Base-by-base conservation (phyloP, 2,888 invertebrate species). In the Copidosoma aretas region DNA sequence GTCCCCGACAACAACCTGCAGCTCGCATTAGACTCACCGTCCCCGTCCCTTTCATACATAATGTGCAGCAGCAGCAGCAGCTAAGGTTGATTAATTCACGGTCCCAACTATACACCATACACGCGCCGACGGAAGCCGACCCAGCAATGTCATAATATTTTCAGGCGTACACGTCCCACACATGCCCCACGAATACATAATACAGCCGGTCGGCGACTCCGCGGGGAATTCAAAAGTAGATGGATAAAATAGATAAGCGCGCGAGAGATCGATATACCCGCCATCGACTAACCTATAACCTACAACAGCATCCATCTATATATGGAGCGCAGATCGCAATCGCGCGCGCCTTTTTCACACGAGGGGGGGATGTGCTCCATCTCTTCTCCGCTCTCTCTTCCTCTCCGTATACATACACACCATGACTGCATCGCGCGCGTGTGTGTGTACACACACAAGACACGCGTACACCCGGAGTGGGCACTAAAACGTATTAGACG, bases 321-420 rank as follows among this genome's bases (percentile, higher is more conserved):
- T 12, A 24, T 1, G n/a, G 22, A 4, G 46, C 17, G 22, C 24
- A 19, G 60, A 65, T 43, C 52, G 32, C 59, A 19, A 24, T 46
- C 49, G 39, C 39, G 4, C 2, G 39, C 24, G 32, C 12, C 39
- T 63, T 54, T 68, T 67, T 63, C 67, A 46, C 68, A 68, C 60
- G 63, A 49, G 59, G 49, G 39, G 62, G 46, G 32, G 32, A 32
- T 32, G 32, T 32, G 32, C 32, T 32, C n/a, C n/a, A n/a, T n/a
- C 32, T 32, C 32, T 32, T 32, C 32, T 32, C 32, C 32, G 3
- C 32, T 32, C 32, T 32, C 32, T 32, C 32, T 32, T 8, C 32
- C 32, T 32, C 32, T 32, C 32, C 8, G n/a, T n/a, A n/a, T n/a
- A n/a, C n/a, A n/a, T n/a, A n/a, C n/a, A n/a, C n/a, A n/a, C n/a